Conservation (phyloP, 1,140 invertebrate genomes). For the Elysia chlorotica region DNA sequence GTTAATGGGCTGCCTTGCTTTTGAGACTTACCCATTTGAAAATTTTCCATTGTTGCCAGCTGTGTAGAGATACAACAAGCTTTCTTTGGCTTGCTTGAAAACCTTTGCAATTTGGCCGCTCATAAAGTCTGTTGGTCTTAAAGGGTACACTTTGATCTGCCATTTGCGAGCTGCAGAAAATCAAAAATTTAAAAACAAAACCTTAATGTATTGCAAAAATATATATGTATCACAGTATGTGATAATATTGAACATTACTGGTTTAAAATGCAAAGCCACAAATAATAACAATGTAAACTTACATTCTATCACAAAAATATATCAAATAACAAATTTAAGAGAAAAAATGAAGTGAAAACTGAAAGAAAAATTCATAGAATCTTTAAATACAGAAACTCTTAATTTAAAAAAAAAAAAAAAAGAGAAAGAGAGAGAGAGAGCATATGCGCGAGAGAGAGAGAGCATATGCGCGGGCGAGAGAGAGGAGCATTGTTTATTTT, state of each 20-base stretch:
- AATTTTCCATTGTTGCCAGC: no score
- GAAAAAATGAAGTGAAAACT: no score
- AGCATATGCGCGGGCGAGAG: background rate
- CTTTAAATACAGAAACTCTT: background rate
- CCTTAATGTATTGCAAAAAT: background rate
- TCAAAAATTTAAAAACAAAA: background rate
- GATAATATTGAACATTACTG: background rate
- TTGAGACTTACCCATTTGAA: constrained; percentile 5
- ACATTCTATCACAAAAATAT: background rate
- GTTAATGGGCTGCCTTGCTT: background rate
- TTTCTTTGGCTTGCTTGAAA: constrained; percentile 17
- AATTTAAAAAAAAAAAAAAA: background rate
- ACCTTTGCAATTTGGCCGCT: constrained; percentile 11
- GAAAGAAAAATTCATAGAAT: no score
- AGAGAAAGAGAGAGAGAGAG: background rate
- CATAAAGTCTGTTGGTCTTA: constrained; percentile 6
- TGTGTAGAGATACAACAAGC: constrained; percentile 11
- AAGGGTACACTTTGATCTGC: constrained; percentile 19
- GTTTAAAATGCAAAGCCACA: background rate
- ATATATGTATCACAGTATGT: no score
- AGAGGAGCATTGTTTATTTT: background rate
- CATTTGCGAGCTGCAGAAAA: constrained; percentile 12
- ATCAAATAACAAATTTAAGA: no score
- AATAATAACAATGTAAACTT: background rate
- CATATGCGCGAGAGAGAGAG: background rate